phyloP scores from a whole-genome alignment of 2,888 invertebrate species.

The Formica aserva region DNA sequence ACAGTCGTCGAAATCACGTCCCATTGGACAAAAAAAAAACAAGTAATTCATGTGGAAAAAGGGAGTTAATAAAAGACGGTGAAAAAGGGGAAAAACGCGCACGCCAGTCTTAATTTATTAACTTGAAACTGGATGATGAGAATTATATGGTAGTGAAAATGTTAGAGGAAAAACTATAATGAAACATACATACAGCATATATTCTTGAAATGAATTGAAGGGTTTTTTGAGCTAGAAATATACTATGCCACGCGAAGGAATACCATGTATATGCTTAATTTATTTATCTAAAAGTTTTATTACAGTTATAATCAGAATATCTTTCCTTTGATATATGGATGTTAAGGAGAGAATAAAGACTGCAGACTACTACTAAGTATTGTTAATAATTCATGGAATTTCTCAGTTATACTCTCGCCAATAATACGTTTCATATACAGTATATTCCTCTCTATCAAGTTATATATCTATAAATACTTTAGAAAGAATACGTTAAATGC shows the following conservation, averaged over 20 bases:
- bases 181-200: neutral
- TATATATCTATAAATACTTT: neutral
- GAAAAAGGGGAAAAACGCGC: neutral
- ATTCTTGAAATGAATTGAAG: conserved; percentile 16
- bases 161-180: conserved; percentile 24
- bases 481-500: neutral
- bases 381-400: neutral
- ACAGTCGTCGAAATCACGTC: conserved; percentile 16
- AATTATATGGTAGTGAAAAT: conserved; percentile 37
- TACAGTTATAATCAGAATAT: conserved; percentile 4
- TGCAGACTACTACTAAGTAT: neutral
- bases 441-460: neutral
- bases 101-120: conserved; percentile 17
- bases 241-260: conserved; percentile 3
- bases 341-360: neutral
- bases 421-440: neutral
- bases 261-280: neutral
- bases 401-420: neutral
- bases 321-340: neutral
- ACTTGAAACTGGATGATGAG: neutral
- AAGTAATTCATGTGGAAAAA: neutral
- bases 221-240: neutral
- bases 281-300: conserved; percentile 33
- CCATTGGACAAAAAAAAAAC: neutral
- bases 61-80: neutral